A percentile compares a stretch with the other conserved stretches of the same genome.
Conservation (phyloP, 2,797 vertebrate species). For the Tragopan temminckii region DNA sequence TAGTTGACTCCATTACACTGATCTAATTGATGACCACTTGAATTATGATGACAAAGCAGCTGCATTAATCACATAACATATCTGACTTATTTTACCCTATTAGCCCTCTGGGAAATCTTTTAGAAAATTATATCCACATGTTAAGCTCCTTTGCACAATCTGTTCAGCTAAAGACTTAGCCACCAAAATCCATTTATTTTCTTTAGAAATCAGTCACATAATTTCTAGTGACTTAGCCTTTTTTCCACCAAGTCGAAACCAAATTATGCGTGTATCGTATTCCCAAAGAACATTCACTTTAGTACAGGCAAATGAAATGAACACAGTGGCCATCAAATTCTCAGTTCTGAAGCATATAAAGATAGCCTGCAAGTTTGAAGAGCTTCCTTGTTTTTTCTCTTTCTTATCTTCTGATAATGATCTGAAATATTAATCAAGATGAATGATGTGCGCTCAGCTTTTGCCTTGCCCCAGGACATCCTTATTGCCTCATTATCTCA, state of each 20-base stretch:
- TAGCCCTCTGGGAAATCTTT: constrained; percentile 55
- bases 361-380: neutral
- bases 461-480: neutral
- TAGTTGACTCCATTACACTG: neutral
- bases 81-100: constrained; percentile 45
- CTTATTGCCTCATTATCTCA: neutral
- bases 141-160: constrained; percentile 53
- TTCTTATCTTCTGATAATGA: neutral
- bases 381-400: neutral
- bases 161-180: constrained; percentile 6
- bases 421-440: neutral
- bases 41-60: constrained; percentile 36
- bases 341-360: neutral
- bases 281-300: neutral
- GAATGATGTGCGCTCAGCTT: neutral
- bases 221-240: neutral
- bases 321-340: neutral
- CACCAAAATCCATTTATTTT: constrained; percentile 42
- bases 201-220: constrained; percentile 28
- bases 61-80: constrained; percentile 30
- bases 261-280: neutral
- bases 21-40: constrained; percentile 16
- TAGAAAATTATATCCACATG: constrained; percentile 36
- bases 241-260: neutral
- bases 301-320: neutral